phyloP scores from a whole-genome alignment of 92 coral and sea anemone species.

The Ricordea florida region DNA sequence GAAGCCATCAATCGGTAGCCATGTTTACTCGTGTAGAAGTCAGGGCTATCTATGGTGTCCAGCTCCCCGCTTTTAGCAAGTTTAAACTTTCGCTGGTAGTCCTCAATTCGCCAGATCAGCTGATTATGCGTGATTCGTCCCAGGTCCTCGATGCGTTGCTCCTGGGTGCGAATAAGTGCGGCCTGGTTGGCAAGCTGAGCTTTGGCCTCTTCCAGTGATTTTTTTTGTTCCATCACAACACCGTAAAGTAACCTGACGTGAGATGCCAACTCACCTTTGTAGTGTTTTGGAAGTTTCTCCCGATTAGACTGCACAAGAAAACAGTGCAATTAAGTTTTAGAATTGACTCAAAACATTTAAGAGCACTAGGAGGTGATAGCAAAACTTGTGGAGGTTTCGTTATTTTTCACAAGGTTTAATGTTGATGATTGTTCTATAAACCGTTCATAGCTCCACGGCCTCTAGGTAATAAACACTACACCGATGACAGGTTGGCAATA shows the following conservation, averaged over 20 bases:
- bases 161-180: constrained; percentile 25
- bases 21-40: constrained; percentile 47
- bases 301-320: constrained; percentile 33
- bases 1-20: constrained; percentile 60
- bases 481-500: no score
- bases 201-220: constrained; percentile 18
- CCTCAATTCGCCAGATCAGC: constrained; percentile 78
- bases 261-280: constrained; percentile 20
- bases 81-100: constrained; percentile 17
- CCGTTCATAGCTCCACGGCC: no score
- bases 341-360: neutral
- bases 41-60: constrained; percentile 49
- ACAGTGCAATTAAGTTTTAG: neutral
- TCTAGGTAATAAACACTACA: no score
- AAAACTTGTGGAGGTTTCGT: neutral
- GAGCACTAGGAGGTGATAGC: neutral
- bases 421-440: no score
- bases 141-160: constrained; percentile 67
- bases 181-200: constrained; percentile 47
- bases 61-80: neutral
- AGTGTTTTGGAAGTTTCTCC: constrained; percentile 56
- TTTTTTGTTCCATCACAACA: constrained; percentile 45
- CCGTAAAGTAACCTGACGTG: constrained; percentile 42
- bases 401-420: no score
- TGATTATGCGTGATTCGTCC: constrained; percentile 71